These are phyloP conservation scores for Pseudomyrmex flavicornis DNA, from an alignment of 1,140 invertebrate species.

Conservation along the genomic window DNA sequence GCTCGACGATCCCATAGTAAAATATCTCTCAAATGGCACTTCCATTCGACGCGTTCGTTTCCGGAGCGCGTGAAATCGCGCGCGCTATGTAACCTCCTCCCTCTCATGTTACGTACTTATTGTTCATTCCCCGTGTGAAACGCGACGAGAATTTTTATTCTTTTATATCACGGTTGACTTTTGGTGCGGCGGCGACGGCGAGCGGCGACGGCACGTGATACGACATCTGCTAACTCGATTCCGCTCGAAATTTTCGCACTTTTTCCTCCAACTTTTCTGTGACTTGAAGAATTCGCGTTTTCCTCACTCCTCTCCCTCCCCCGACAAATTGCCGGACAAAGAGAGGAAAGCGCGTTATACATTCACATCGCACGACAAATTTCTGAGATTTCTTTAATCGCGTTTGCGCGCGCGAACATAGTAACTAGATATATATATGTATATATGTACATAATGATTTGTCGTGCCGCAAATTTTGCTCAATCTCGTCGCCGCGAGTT, in stretches of 20 bases:
- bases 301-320: neutral
- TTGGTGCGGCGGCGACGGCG: no score
- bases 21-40: neutral
- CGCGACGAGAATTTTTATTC: slow-evolving; percentile 32
- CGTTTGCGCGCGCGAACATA: neutral
- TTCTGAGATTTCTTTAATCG: neutral
- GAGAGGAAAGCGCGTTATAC: neutral
- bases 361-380: neutral
- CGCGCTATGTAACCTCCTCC: no score
- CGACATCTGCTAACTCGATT: slow-evolving; percentile 52
- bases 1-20: neutral
- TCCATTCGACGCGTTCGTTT: neutral
- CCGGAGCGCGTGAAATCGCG: neutral
- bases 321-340: slow-evolving; percentile 8
- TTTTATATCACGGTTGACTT: slow-evolving; percentile 28
- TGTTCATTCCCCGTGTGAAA: neutral
- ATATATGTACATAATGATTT: neutral
- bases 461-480: no score
- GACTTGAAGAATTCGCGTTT: neutral
- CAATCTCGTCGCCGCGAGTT: neutral
- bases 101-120: neutral
- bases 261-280: neutral
- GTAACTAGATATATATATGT: neutral
- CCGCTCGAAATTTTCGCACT: slow-evolving; percentile 15
- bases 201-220: neutral